Base-by-base conservation (phyloP, 2,888 invertebrate genomes). In the Priocnemis perturbator region DNA sequence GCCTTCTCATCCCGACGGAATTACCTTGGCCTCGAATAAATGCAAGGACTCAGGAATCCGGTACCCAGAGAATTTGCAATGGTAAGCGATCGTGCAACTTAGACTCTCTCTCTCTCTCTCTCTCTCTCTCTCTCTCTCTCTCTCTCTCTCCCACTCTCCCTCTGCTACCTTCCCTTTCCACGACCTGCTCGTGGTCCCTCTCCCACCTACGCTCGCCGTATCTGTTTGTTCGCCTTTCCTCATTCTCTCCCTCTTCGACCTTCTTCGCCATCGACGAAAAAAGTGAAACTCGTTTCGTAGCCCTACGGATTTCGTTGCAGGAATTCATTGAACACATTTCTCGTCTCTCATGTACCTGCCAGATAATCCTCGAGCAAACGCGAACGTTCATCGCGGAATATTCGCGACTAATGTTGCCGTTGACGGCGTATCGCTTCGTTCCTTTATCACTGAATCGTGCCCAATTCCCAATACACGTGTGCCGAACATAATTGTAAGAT, bases 1-100 rank as follows among this genome's bases (percentile, higher is more conserved):
- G 37, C 37, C 37, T 11, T 37, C 37, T 37, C 37, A 37, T 37
- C 37, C 44, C 61, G 17, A 17, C 60, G 60, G 64, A 74, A 73
- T 73, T 74, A 73, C 67, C 73, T 62, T 48, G 64, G 73, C 64
- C 56, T 23, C 69, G 69, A 60, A 67, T 73, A 73, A 74, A 73
- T 60, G 74, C 69, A 47, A 55, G 64, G 57, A 64, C 67, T 69
- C 60, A 58, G 57, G 66, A 73, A 74, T 67, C 64, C 67, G 69
- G 56, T 60, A 61, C 74, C 64, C 67, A 63, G 69, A 59, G 73
- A 74, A 74, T 74, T 74, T 73, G 74, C 67, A 74, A 74, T 74
- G 69, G 74, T 74, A 74, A 73, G 69, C 65, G 71, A 71, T 73
- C 71, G 73, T 52, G 44, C 30, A 69, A 59, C 67, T 73, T 69